These are phyloP conservation scores for Plagiodera versicolora DNA, from an alignment of 2,888 invertebrate species.

Conservation along the genomic window DNA sequence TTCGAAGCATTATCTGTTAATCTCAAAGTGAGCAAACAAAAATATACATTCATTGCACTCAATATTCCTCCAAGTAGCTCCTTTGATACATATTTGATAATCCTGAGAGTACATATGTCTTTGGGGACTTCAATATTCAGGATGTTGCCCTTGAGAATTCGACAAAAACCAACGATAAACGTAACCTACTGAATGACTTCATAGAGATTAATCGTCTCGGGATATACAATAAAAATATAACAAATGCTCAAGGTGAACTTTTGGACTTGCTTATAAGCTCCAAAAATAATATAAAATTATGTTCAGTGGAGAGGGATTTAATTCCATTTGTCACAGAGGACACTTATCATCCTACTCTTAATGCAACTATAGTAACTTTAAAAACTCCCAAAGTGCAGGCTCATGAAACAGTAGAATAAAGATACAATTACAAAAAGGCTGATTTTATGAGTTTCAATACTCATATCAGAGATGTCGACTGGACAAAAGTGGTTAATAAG, in stretches of 20 bases:
- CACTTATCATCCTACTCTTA: neutral
- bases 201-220: neutral
- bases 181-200: neutral
- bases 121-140: neutral
- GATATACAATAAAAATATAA: neutral
- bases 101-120: neutral
- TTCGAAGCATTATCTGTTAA: too few relatives aligned
- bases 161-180: neutral
- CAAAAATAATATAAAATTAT: neutral
- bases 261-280: neutral
- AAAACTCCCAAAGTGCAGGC: neutral
- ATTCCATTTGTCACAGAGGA: slow-evolving; percentile 1
- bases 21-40: neutral
- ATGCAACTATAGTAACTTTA: neutral
- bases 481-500: too few relatives aligned
- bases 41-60: neutral
- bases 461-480: too few relatives aligned
- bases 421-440: neutral
- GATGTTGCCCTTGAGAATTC: neutral
- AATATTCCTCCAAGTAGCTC: slow-evolving; percentile 4
- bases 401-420: neutral
- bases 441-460: too few relatives aligned
- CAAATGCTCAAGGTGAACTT: neutral
- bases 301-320: neutral
- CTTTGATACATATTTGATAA: neutral